Conservation (phyloP, 1,140 invertebrate species). For the Brachionus manjavacas region DNA sequence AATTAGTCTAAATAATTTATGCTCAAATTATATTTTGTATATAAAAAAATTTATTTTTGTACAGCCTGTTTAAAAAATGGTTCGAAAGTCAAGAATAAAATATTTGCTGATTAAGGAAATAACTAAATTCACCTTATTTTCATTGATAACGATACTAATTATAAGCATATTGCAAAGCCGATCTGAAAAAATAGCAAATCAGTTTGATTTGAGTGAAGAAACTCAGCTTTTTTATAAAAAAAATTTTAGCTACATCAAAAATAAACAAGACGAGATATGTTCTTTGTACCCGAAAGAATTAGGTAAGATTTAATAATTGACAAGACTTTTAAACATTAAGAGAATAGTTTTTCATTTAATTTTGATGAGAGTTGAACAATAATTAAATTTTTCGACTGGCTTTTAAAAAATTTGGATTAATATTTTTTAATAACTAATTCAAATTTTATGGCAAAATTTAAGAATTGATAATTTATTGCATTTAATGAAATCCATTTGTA, state of each 20-base stretch:
- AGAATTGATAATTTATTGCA: too few species aligned
- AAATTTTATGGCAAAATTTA: too few species aligned
- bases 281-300: conserved; percentile 13
- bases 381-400: background rate
- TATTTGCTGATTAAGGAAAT: background rate
- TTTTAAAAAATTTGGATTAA: too few species aligned
- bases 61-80: background rate
- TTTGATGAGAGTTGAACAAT: background rate
- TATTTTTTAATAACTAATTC: too few species aligned
- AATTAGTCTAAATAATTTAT: background rate
- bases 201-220: conserved; percentile 17
- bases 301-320: background rate
- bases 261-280: background rate
- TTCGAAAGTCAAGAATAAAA: background rate
- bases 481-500: too few species aligned
- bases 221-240: background rate
- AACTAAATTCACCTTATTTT: background rate
- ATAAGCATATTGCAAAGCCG: background rate
- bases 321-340: background rate
- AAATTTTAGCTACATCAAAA: background rate
- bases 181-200: background rate
- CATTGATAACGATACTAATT: background rate
- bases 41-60: background rate
- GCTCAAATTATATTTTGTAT: background rate
- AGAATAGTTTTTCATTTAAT: background rate